Evolutionary conservation across 1,140 invertebrate genomes (phyloP), one percentile per base, ranked within the genome.

Genomic region (Caenorhabditis inopinata): DNA sequence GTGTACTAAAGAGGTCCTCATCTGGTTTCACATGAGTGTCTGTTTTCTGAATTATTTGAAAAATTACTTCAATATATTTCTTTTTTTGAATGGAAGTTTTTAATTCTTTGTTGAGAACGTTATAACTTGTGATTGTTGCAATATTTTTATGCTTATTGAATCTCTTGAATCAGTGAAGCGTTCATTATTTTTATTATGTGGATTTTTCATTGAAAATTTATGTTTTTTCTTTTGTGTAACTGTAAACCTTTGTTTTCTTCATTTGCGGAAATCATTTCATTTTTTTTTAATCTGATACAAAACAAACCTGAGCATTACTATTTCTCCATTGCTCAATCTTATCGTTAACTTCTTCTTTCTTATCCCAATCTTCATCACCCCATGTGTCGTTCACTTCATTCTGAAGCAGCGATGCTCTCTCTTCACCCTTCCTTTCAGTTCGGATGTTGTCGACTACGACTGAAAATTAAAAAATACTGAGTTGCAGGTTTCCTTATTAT

Each of bases 241-340:
- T n/a, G n/a, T n/a, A n/a, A n/a, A n/a, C n/a, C n/a, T n/a, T n/a
- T n/a, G n/a, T n/a, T n/a, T n/a, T n/a, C n/a, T n/a, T n/a, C n/a
- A n/a, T n/a, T n/a, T n/a, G n/a, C n/a, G n/a, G n/a, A n/a, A n/a
- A n/a, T n/a, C n/a, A n/a, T n/a, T n/a, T n/a, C n/a, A n/a, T n/a
- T n/a, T n/a, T n/a, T n/a, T n/a, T n/a, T n/a, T n/a, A n/a, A n/a
- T 0, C 25, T 74, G 62, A 7, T 35, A 14, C 21, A 27, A 5
- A 23, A 47, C 29, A 16, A 27, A 51, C 45, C 74, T 75, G 74
- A 7, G 53, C 62, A n/a, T 68, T 78, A 23, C 35, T 62, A 27
- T 68, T 78, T 25, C 80, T 81, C 74, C 53, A 81, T 27, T 81
- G 74, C 32, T 81, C 80, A 45, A 81, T 81, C 62, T 81, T 81